Conservation (phyloP, 2,797 vertebrate genomes). For the Dendrocincla tyrannina region DNA sequence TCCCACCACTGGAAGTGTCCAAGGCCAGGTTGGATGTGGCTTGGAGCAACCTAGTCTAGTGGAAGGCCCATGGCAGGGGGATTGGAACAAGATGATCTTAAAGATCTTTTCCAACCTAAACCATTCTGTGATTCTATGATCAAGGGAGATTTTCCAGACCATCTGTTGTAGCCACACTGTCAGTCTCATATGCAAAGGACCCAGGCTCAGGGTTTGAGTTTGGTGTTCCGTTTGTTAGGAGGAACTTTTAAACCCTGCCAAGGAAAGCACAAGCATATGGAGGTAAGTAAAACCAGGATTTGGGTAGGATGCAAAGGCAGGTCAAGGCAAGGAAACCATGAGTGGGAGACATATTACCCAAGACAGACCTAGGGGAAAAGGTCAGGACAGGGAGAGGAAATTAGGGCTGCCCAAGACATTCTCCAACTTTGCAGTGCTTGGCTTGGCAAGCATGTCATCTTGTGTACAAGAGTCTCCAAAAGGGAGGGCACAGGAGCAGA, state of each 20-base stretch:
- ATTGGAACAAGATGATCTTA: background rate
- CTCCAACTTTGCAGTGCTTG: background rate
- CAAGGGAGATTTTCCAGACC: background rate
- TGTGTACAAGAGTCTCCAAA: background rate
- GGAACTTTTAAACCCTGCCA: background rate
- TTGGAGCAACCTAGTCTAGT: fast-evolving
- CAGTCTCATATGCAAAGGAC: background rate
- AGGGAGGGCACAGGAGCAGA: background rate
- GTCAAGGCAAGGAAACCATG: background rate
- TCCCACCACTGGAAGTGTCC: background rate
- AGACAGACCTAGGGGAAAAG: background rate
- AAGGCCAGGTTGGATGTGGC: fast-evolving
- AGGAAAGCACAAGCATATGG: background rate
- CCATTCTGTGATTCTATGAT: background rate
- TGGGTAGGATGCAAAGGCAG: background rate
- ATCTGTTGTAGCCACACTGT: background rate
- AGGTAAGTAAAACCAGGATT: background rate
- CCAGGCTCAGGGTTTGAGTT: background rate
- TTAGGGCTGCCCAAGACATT: background rate
- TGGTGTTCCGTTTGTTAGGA: background rate
- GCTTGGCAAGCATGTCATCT: background rate
- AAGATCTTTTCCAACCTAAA: background rate
- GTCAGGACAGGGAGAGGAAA: background rate
- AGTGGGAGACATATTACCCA: background rate
- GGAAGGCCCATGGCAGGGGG: background rate